A percentile compares a stretch with the other conserved stretches of the same genome.
phyloP scores from a whole-genome alignment of 1,140 invertebrate species.

The Hycleus cichorii region DNA sequence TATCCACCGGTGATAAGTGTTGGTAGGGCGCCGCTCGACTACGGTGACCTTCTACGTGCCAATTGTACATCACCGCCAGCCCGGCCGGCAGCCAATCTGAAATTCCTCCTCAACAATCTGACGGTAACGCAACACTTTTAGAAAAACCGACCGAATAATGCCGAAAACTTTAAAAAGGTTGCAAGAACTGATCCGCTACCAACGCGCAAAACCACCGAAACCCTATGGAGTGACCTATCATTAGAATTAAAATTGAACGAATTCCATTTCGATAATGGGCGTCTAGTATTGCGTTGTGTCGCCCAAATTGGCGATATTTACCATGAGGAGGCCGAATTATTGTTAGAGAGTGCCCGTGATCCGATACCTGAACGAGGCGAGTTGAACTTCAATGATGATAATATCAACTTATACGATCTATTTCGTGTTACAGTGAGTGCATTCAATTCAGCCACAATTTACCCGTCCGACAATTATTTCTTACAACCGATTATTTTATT shows the following conservation, averaged over 20 bases:
- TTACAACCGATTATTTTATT: too few relatives aligned
- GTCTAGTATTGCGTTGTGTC: conserved; percentile 46
- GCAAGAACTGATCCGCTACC: conserved; percentile 39
- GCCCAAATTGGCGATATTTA: conserved; percentile 48
- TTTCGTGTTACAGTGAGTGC: conserved; percentile 6
- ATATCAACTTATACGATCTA: not conserved
- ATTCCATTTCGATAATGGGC: conserved; percentile 39
- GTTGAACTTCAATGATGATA: not conserved
- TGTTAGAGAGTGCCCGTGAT: conserved; percentile 46
- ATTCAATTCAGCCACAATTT: conserved; percentile 1
- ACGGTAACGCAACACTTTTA: conserved; percentile 47
- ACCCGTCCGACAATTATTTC: not conserved
- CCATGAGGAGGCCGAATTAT: conserved; percentile 46
- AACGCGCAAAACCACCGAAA: conserved; percentile 24
- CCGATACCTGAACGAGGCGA: conserved; percentile 50
- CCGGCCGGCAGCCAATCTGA: conserved; percentile 61
- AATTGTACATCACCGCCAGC: conserved; percentile 68
- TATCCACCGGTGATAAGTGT: conserved; percentile 48
- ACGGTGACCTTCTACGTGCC: conserved; percentile 60
- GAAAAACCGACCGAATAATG: conserved; percentile 34
- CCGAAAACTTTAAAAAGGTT: conserved; percentile 28
- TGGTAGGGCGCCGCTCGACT: conserved; percentile 29
- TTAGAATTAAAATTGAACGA: conserved; percentile 34
- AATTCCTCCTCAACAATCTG: conserved; percentile 66
- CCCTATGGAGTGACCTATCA: conserved; percentile 36